Conservation (phyloP, 1,140 invertebrate genomes). For the Drosophila mojavensis region DNA sequence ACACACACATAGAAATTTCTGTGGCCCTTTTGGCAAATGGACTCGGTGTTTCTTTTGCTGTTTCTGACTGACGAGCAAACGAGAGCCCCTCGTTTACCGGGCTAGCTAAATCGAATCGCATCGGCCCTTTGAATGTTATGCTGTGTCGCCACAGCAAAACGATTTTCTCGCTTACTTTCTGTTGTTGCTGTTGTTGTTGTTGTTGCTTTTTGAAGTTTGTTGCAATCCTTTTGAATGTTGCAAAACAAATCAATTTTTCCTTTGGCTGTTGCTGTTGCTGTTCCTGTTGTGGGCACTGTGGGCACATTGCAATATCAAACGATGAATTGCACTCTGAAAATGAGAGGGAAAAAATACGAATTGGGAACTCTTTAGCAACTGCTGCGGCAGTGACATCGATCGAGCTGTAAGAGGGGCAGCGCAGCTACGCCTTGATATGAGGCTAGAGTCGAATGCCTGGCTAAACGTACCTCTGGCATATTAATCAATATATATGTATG, state of each 20-base stretch:
- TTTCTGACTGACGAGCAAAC: conserved; percentile 15
- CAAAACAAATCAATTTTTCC: conserved; percentile 77
- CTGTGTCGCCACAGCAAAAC: conserved; percentile 54
- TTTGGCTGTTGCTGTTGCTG: conserved; percentile 16
- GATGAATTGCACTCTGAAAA: conserved; percentile 67
- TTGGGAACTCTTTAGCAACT: neutral
- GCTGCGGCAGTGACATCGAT: neutral
- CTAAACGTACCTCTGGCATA: neutral
- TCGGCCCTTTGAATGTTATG: conserved; percentile 48
- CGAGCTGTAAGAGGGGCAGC: neutral
- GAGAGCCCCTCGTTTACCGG: conserved; percentile 7
- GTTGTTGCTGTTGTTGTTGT: conserved; percentile 1
- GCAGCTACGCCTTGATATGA: too few species aligned
- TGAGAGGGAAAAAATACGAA: conserved; percentile 44
- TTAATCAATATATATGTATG: neutral
- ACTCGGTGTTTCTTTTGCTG: conserved; percentile 29
- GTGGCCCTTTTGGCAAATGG: neutral
- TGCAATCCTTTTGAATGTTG: conserved; percentile 67
- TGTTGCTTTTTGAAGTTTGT: conserved; percentile 19
- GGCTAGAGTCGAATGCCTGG: neutral
- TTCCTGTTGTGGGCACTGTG: conserved; percentile 45
- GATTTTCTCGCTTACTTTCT: conserved; percentile 34
- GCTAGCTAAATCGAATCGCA: conserved; percentile 27
- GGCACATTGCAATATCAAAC: conserved; percentile 60
- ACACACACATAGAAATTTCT: conserved; percentile 33